phyloP scores from a whole-genome alignment of 2,113 vertebrate species.

The Dolichallabes microphthalmus region DNA sequence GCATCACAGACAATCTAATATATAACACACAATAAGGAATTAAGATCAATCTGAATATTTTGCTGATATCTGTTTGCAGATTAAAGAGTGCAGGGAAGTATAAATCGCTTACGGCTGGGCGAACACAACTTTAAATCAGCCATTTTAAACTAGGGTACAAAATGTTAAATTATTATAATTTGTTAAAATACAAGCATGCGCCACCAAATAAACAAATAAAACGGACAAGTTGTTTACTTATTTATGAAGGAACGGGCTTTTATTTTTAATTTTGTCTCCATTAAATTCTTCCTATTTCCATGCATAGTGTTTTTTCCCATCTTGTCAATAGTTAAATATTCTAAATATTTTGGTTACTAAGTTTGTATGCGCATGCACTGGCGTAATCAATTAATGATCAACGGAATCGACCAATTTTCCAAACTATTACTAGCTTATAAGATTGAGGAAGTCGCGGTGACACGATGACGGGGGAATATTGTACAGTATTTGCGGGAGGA shows the following conservation, averaged over 20 bases:
- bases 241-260: too few species aligned
- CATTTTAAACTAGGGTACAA: neutral
- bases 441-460: neutral
- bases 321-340: neutral
- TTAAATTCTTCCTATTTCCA: neutral
- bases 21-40: slow-evolving; percentile 78
- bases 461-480: slow-evolving; percentile 50
- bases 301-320: neutral
- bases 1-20: neutral
- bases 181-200: neutral
- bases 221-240: too few species aligned
- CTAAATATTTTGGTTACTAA: slow-evolving; percentile 13
- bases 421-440: slow-evolving; percentile 22
- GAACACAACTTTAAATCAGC: neutral
- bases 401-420: slow-evolving; percentile 12
- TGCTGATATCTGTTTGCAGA: slow-evolving; percentile 73
- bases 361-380: neutral
- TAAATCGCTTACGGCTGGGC: slow-evolving; percentile 3
- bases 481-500: slow-evolving; percentile 63
- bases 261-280: neutral
- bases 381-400: slow-evolving; percentile 30
- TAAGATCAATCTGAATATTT: slow-evolving; percentile 70
- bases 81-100: slow-evolving; percentile 62
- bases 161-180: neutral
- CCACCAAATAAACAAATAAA: neutral